Evolutionary conservation across 1,140 invertebrate species (phyloP).

Genomic region (Eriosoma lanigerum): DNA sequence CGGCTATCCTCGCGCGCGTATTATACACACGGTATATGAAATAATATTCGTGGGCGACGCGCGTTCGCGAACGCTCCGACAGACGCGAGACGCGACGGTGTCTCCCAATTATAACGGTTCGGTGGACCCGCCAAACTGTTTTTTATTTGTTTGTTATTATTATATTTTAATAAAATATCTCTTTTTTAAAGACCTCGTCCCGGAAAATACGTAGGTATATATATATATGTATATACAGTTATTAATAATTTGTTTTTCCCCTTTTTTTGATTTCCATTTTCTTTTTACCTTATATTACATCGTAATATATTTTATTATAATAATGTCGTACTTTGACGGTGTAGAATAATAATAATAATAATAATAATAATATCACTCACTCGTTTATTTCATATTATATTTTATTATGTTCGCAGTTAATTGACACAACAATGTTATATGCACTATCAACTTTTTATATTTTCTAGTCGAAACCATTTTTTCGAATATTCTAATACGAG

Average conservation of each 20-base stretch:
- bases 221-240: no score
- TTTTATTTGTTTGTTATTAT: slow-evolving; percentile 12
- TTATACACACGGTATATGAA: not conserved
- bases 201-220: slow-evolving; percentile 25
- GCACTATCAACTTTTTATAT: no score
- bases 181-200: slow-evolving; percentile 8
- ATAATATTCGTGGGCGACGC: slow-evolving; percentile 16
- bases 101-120: slow-evolving; percentile 42
- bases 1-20: not conserved
- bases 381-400: no score
- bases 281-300: no score
- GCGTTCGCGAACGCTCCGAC: slow-evolving; percentile 26
- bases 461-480: no score
- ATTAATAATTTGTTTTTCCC: not conserved
- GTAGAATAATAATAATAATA: not conserved
- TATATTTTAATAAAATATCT: no score
- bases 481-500: no score
- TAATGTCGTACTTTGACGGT: not conserved
- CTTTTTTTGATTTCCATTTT: not conserved
- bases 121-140: slow-evolving; percentile 36
- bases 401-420: no score
- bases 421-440: no score
- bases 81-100: slow-evolving; percentile 1
- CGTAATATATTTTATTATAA: no score
- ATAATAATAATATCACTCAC: not conserved